A percentile compares a stretch with the other conserved stretches of the same genome.
These are phyloP conservation scores for Hedychridium roseum DNA, from an alignment of 2,888 invertebrate genomes.

Conservation along the genomic window DNA sequence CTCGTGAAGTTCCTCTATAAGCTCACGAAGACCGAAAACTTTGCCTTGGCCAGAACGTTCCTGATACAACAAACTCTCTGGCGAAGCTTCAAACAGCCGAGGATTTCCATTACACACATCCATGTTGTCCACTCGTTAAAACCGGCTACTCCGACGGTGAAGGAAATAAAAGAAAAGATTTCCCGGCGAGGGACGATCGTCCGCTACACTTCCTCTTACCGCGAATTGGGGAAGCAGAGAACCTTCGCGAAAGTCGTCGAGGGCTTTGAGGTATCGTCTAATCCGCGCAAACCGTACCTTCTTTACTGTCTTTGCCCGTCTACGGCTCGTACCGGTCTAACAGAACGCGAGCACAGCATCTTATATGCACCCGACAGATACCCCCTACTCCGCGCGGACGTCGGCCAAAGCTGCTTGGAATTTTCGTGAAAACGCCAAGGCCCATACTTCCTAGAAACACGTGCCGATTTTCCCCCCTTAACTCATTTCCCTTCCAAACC, in stretches of 20 bases:
- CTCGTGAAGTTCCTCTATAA: conserved; percentile 75
- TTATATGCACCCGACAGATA: conserved; percentile 41
- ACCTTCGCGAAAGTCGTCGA: background rate
- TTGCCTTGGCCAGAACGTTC: conserved; percentile 24
- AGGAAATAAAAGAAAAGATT: background rate
- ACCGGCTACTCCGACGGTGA: background rate
- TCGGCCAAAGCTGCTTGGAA: conserved; percentile 5
- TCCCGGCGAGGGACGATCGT: background rate
- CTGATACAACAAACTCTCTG: conserved; percentile 9
- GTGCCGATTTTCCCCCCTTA: too few species aligned
- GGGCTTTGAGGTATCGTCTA: too few species aligned
- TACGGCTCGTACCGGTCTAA: conserved; percentile 45
- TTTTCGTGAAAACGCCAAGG: conserved; percentile 21
- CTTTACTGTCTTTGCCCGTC: conserved; percentile 28
- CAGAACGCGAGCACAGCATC: conserved; percentile 42
- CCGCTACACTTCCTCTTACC: background rate
- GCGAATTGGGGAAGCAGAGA: conserved; percentile 10
- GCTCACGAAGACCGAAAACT: conserved; percentile 66
- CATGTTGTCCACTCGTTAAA: conserved; percentile 26
- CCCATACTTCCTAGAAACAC: too few species aligned
- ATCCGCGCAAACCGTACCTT: conserved; percentile 12
- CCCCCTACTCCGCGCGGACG: conserved; percentile 37
- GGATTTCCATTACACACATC: conserved; percentile 32
- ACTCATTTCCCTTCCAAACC: too few species aligned
- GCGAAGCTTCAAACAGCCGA: conserved; percentile 2